Percentiles rank a stretch among this genome's conserved stretches.
Conservation (phyloP, 2,888 invertebrate species). For the Drosophila affinis region DNA sequence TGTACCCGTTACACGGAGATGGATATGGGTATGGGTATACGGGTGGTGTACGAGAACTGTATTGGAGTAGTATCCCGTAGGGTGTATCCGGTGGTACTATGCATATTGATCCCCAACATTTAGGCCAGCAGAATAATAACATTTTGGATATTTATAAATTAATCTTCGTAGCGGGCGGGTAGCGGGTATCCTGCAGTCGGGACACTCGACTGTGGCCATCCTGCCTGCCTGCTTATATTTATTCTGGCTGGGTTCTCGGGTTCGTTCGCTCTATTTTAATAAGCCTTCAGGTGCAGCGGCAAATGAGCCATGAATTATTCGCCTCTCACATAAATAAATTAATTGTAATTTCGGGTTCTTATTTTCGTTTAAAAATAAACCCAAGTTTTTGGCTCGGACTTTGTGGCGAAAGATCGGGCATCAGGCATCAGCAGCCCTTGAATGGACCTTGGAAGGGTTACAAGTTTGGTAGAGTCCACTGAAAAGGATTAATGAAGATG, state of each 20-base stretch:
- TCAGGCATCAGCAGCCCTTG: constrained; percentile 7
- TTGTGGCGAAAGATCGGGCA: constrained; percentile 9
- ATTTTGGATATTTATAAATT: too few relatives aligned
- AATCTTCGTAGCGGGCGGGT: neutral
- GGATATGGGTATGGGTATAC: too few relatives aligned
- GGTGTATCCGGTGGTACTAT: too few relatives aligned
- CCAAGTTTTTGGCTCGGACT: constrained; percentile 20
- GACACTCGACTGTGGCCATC: constrained; percentile 6
- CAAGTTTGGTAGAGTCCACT: neutral
- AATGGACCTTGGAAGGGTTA: neutral
- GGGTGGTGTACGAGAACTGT: too few relatives aligned
- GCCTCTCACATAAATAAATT: constrained; percentile 45
- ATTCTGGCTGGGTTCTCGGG: constrained; percentile 19
- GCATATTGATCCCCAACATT: neutral
- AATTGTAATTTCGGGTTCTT: constrained; percentile 54
- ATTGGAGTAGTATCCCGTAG: too few relatives aligned
- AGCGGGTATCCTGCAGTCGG: constrained; percentile 4
- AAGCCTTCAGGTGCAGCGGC: constrained; percentile 77
- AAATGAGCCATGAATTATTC: constrained; percentile 79
- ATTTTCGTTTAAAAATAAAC: constrained; percentile 36
- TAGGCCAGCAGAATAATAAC: too few relatives aligned
- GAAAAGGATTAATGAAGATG: neutral
- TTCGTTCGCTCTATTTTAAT: constrained; percentile 55
- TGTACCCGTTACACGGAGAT: too few relatives aligned
- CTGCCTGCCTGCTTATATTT: constrained; percentile 14